These are phyloP conservation scores for Leptothorax acervorum DNA, from an alignment of 2,888 invertebrate species.

Conservation along the genomic window DNA sequence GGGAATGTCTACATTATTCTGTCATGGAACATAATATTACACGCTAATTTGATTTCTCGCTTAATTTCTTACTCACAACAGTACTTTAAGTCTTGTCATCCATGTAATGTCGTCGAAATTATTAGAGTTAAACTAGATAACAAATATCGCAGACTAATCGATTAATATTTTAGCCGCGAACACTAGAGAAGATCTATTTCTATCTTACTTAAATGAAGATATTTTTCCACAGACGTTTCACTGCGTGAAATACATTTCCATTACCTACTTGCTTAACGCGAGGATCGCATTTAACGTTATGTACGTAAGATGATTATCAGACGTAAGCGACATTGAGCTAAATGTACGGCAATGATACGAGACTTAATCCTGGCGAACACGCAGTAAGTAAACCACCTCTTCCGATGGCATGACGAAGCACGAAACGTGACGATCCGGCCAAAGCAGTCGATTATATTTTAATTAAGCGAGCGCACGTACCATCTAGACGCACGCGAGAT, in stretches of 20 bases:
- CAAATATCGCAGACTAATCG: neutral
- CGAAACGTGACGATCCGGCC: slow-evolving; percentile 29
- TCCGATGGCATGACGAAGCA: slow-evolving; percentile 37
- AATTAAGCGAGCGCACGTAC: slow-evolving; percentile 43
- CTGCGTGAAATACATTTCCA: neutral
- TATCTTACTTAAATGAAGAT: neutral
- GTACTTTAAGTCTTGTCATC: too few relatives aligned
- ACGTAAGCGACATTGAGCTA: neutral
- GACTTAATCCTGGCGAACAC: slow-evolving; percentile 22
- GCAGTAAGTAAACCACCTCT: slow-evolving; percentile 1
- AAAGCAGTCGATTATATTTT: slow-evolving; percentile 35
- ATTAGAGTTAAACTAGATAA: neutral
- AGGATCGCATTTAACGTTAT: neutral
- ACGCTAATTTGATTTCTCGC: neutral
- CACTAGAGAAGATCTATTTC: neutral
- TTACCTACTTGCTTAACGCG: neutral
- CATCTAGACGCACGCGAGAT: slow-evolving; percentile 26
- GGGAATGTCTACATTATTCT: neutral
- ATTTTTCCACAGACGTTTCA: neutral
- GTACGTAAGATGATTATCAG: slow-evolving; percentile 22
- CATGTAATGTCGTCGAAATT: neutral
- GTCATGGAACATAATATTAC: neutral
- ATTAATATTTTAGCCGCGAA: neutral
- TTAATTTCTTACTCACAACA: neutral
- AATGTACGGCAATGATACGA: neutral